Base-by-base conservation (phyloP, 1,140 invertebrate species). In the Aethina tumida region DNA sequence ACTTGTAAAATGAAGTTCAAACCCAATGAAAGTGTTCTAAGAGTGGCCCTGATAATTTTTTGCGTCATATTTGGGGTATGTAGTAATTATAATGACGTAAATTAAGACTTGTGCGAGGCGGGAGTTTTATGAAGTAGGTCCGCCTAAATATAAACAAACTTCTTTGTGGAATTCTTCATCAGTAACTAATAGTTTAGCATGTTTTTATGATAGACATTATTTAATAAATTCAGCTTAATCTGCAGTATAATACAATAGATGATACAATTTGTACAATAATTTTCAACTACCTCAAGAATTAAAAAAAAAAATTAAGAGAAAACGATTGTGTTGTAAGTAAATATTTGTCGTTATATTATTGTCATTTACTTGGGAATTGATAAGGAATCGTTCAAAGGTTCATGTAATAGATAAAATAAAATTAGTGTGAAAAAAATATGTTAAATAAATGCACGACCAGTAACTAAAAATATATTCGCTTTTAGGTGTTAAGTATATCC, bases 31-130 rank as follows among this genome's bases (percentile, higher is more conserved):
- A 43, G 40, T 15, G 33, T 37, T 13, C 32, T 50, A 10, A 36
- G 35, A 28, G 34, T 50, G 8, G 40, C 45, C 17, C 36, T 50
- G 34, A 16, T 43, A 17, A 38, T 33, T 10, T 47, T 50, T 18
- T 47, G 43, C 39, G 37, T 50, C 24, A 29, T 46, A 9, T 50
- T 50, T 37, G 39, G 35, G 36, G 48, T 50, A 35, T 47, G 48
- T 39, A 25, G 1, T 13, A 13, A 18, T n/a, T 26, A 2, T n/a
- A 17, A 20, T 33, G 2, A 9, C n/a, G 15, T 20, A 20, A 9
- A 21, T 33, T 33, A n/a, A n/a, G n/a, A 2, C 21, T 4, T 19
- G 6, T 5, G 12, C 5, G 5, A 5, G 27, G 27, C 5, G 27
- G 14, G 27, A 10, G 5, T 13, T 10, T 12, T 6, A 29, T 29